Conservation (phyloP, 2,113 vertebrate species). For the Blennius ocellaris region DNA sequence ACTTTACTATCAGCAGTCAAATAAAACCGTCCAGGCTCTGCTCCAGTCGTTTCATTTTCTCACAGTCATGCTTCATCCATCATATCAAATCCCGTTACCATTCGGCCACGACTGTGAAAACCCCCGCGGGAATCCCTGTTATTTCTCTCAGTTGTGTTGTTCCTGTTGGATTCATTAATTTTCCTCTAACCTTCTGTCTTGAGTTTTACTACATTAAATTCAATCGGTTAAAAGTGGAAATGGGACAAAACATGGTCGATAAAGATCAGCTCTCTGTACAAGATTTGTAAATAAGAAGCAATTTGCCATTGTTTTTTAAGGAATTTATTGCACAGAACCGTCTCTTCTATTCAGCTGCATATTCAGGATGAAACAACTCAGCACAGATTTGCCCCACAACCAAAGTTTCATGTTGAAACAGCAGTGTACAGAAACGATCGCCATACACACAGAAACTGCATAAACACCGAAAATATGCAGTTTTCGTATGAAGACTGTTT, state of each 20-base stretch:
- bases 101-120: constrained; percentile 23
- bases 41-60: constrained; percentile 42
- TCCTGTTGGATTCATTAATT: constrained; percentile 17
- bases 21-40: constrained; percentile 11
- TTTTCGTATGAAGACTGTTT: too few relatives aligned
- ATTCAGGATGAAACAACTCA: too few relatives aligned
- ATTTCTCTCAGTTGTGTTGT: constrained; percentile 1
- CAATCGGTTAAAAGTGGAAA: not conserved
- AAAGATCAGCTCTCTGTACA: too few relatives aligned
- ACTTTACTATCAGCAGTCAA: constrained; percentile 18
- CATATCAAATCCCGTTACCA: constrained; percentile 34
- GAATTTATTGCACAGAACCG: too few relatives aligned
- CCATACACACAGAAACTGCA: too few relatives aligned
- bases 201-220: constrained; percentile 1
- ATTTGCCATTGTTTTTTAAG: too few relatives aligned
- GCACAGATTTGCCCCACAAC: too few relatives aligned
- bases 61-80: constrained; percentile 28
- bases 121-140: constrained; percentile 2
- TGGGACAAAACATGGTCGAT: not conserved
- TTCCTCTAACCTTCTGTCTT: not conserved
- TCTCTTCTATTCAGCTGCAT: too few relatives aligned
- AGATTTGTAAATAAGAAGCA: too few relatives aligned
- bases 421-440: too few relatives aligned
- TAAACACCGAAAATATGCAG: too few relatives aligned
- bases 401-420: too few relatives aligned